phyloP scores from a whole-genome alignment of 1,140 invertebrate genomes.

The Nasonia longicornis region DNA sequence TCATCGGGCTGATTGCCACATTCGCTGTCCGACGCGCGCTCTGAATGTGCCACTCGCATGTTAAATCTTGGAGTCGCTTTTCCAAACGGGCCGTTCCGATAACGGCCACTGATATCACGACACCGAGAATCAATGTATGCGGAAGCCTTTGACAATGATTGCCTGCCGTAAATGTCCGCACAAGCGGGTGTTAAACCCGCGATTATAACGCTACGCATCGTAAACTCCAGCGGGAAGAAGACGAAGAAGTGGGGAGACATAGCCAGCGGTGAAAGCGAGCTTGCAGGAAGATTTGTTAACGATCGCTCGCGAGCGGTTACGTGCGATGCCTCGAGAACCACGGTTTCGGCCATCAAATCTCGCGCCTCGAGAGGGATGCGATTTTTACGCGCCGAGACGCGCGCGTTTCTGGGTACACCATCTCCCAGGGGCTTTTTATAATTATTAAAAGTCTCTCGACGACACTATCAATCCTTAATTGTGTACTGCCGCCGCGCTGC shows the following conservation, averaged over 20 bases:
- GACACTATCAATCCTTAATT: neutral
- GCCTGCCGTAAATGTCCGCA: neutral
- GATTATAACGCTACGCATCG: too few species aligned
- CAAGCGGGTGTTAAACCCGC: neutral
- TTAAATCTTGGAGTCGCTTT: neutral
- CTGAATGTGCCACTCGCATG: neutral
- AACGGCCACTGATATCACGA: neutral
- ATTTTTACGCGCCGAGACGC: too few species aligned
- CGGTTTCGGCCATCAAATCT: neutral
- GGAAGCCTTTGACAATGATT: neutral
- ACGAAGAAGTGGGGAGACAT: too few species aligned
- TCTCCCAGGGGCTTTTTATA: too few species aligned
- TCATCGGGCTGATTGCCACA: neutral
- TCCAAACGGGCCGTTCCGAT: neutral
- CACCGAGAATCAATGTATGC: neutral
- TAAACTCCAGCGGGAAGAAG: too few species aligned
- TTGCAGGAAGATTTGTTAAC: neutral
- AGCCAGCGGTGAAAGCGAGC: too few species aligned
- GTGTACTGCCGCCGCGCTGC: too few species aligned
- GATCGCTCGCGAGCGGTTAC: too few species aligned
- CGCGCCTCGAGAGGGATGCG: neutral
- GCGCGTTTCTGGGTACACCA: too few species aligned
- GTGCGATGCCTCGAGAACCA: neutral
- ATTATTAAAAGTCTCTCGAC: neutral
- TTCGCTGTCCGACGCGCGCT: neutral